Base-by-base conservation (phyloP, 2,888 invertebrate genomes). In the Lycocerus yunnanus region DNA sequence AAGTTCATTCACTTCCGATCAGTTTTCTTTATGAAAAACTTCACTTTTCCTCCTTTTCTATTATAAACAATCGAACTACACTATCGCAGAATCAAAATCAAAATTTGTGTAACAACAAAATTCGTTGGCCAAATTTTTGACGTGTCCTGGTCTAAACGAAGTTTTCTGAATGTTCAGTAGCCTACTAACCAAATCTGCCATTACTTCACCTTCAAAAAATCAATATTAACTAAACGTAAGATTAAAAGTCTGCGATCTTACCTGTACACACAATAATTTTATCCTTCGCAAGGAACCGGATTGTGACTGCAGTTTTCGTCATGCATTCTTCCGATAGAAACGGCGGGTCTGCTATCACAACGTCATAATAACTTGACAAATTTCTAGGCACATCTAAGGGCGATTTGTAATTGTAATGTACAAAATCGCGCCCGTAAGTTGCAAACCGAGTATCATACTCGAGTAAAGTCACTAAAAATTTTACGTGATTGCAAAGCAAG, bases 271-370 rank as follows among this genome's bases (percentile, higher is more conserved):
- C 88, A 1, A 97, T 90, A 21, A 97, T 91, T 84, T 94, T 93
- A 10, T 91, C 89, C 84, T 93, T 94, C 15, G 85, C 78, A 69
- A 98, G 85, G 80, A 91, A 91, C 80, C 92, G 92, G 1, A 97
- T 91, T 0, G 96, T 96, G 73, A 91, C 87, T 0, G 95, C 91
- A 0, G 93, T 93, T 88, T 97, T 97, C 1, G 91, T 90, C 66
- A 98, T 89, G 86, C 98, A 98, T 85, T 98, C 98, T 80, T 96
- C 94, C 0, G 97, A 94, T 2, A 99, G 89, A 87, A 98, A 98
- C 0, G 99, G 99, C 1, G 99, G 98, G 88, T 99, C 98, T 0
- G 94, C 96, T 70, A 99, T 89, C 1, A 98, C 94, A 18, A 98
- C 84, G 86, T 97, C 95, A 85, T 93, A 97, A 65, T 88, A 85